A percentile compares a stretch with the other conserved stretches of the same genome.
Conservation (phyloP, 2,888 invertebrate species). For the Zygothrica quintamaculata region DNA sequence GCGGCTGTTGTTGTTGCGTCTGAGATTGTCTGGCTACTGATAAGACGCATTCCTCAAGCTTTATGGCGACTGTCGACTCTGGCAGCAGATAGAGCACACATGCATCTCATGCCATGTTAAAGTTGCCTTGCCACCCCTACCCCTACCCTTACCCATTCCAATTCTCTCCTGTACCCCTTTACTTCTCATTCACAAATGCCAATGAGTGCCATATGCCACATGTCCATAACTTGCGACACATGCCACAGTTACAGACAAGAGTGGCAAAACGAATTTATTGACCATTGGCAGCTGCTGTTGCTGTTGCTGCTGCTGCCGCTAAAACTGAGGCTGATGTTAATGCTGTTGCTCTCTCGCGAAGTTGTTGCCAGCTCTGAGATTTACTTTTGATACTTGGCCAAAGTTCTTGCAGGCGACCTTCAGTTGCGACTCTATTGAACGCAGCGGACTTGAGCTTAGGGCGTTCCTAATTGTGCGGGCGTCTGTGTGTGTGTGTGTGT, state of each 20-base stretch:
- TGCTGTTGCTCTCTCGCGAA: too few species aligned
- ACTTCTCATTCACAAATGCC: background rate
- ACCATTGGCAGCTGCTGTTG: slow-evolving; percentile 42
- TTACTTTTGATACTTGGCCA: slow-evolving; percentile 17
- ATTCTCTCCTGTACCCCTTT: background rate
- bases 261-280: slow-evolving; percentile 54
- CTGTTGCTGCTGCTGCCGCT: background rate
- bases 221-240: slow-evolving; percentile 48
- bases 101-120: slow-evolving; percentile 4
- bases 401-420: slow-evolving; percentile 27
- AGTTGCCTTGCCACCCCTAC: background rate
- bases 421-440: slow-evolving; percentile 19
- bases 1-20: slow-evolving; percentile 15
- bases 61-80: slow-evolving; percentile 49
- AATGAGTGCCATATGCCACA: slow-evolving; percentile 42
- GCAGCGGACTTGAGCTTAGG: too few species aligned
- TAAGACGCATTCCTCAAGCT: slow-evolving; percentile 67
- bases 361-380: slow-evolving; percentile 4
- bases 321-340: slow-evolving; percentile 6
- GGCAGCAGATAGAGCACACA: slow-evolving; percentile 30
- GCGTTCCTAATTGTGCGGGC: background rate
- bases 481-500: background rate
- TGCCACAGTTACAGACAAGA: slow-evolving; percentile 35
- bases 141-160: too few species aligned
- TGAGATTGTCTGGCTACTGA: slow-evolving; percentile 65